Base-by-base conservation (phyloP, 2,113 vertebrate genomes). In the Neolamprologus kungweensis region DNA sequence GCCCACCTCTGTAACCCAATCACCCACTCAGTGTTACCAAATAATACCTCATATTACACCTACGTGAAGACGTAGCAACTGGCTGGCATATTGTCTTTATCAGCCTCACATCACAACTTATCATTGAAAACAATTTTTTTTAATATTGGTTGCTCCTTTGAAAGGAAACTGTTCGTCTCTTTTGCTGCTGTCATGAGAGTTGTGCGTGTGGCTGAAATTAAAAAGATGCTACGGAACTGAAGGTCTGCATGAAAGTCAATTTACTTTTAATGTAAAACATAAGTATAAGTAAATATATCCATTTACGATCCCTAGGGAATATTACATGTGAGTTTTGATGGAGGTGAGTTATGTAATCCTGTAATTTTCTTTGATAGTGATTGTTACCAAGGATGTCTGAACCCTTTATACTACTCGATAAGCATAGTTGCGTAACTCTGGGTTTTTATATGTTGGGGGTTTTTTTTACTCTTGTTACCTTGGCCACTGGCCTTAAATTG, bases 311-410 rank as follows among this genome's bases (percentile, higher is more conserved):
- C 68, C 23, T 2, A 17, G 21, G 14, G 40, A 75, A 75, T 75
- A 28, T 7, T 75, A 28, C 40, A 10, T 75, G 71, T 75, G 4
- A 7, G 23, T 19, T 75, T 47, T 28, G 23, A 47, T 47, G 14
- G 42, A 47, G 42, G 23, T 47, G 14, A 47, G 42, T 28, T 75
- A 75, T 75, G 9, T 45, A 47, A 47, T 47, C 9, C 42, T 75
- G 71, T 7, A 17, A 75, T 19, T 75, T 75, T 75, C 40, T 47
- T 60, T 47, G 79, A 82, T 88, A 90, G 91, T 80, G 92, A 93
- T 83, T 84, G 88, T 94, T 92, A 92, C 92, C 91, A 92, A 93
- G 94, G 91, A 92, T 65, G 33, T 83, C 81, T 89, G 40, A 88
- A 88, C 31, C 85, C 54, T 90, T 71, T 91, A 89, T 80, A 87